A percentile compares a stretch with the other conserved stretches of the same genome.
Conservation (phyloP, 2,797 vertebrate genomes). For the Lindbergichthys nudifrons region DNA sequence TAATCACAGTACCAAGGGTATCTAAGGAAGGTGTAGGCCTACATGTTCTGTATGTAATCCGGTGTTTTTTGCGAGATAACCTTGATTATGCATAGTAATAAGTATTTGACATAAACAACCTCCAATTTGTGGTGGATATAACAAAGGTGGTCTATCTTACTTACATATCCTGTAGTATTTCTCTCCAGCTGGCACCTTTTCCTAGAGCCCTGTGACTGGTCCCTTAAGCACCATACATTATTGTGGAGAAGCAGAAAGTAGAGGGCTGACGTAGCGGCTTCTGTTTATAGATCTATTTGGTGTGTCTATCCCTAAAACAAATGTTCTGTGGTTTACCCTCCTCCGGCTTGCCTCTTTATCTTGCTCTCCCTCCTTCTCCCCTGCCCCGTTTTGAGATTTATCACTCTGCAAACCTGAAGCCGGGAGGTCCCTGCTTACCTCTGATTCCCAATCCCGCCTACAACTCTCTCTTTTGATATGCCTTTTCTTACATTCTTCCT, state of each 20-base stretch:
- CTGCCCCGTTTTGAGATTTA: conserved; percentile 52
- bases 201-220: conserved; percentile 39
- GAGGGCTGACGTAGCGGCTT: conserved; percentile 57
- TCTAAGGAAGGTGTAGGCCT: background rate
- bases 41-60: background rate
- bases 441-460: conserved; percentile 17
- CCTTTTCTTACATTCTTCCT: background rate
- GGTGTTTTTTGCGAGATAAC: background rate
- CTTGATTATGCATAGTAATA: background rate
- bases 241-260: conserved; percentile 36
- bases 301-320: conserved; percentile 67
- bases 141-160: background rate
- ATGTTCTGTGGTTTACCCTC: conserved; percentile 55
- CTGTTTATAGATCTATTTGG: conserved; percentile 65
- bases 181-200: conserved; percentile 19
- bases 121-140: background rate
- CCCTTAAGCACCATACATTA: conserved; percentile 65
- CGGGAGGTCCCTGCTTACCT: conserved; percentile 51
- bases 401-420: conserved; percentile 37
- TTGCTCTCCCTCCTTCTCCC: conserved; percentile 39
- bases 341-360: conserved; percentile 49
- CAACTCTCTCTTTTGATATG: background rate
- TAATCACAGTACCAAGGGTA: no score
- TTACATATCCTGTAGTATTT: conserved; percentile 26
- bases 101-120: background rate